phyloP scores from a whole-genome alignment of 2,113 vertebrate genomes.

The Petrocephalus microphthalmus region DNA sequence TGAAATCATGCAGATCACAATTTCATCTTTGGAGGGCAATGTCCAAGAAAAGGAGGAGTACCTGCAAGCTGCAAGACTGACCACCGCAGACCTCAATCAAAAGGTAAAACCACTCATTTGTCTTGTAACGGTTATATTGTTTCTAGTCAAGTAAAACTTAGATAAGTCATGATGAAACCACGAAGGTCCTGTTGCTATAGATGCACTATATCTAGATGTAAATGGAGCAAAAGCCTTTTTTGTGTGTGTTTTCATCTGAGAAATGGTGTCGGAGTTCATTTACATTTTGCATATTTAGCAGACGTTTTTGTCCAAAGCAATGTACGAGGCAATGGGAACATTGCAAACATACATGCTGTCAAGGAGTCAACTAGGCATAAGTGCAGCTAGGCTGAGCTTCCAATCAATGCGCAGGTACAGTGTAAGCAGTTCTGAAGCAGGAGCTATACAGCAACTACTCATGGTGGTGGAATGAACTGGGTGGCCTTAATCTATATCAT shows the following conservation, averaged over 20 bases:
- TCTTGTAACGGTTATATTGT: not conserved
- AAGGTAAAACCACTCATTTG: conserved; percentile 45
- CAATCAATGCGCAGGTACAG: not conserved
- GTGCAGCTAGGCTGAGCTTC: not conserved
- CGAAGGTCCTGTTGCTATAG: not conserved
- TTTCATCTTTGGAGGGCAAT: conserved; percentile 45
- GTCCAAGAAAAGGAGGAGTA: conserved; percentile 50
- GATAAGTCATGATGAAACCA: not conserved
- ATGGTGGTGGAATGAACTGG: not conserved
- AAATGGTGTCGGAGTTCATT: not conserved
- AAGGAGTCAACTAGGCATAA: not conserved
- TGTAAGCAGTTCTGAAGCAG: not conserved
- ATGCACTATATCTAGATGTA: not conserved
- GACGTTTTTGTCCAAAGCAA: not conserved
- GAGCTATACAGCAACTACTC: not conserved
- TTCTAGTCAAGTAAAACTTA: not conserved
- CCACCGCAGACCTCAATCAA: conserved; percentile 46
- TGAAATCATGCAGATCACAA: conserved; percentile 34
- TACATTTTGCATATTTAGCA: not conserved
- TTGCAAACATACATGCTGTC: not conserved
- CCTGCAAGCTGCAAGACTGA: conserved; percentile 38
- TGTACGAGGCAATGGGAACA: not conserved
- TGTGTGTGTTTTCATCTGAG: not conserved
- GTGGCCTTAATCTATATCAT: not conserved
- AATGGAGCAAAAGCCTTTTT: not conserved